These are phyloP conservation scores for Cyanocitta stelleri DNA, from an alignment of 2,113 vertebrate genomes.

Conservation along the genomic window DNA sequence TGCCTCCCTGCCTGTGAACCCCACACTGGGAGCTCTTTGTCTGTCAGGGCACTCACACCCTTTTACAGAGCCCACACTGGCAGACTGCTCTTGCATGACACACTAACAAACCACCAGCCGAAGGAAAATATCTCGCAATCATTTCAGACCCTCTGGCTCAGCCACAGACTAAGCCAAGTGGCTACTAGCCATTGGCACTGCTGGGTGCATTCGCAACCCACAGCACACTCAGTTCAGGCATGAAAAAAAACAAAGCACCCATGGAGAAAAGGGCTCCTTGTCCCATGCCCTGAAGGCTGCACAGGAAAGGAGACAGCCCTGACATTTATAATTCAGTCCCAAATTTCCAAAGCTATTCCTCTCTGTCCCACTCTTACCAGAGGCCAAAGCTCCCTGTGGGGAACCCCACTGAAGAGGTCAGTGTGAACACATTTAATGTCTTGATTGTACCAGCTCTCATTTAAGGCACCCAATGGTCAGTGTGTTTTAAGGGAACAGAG, in stretches of 20 bases:
- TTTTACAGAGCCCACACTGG: neutral
- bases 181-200: slow-evolving; percentile 49
- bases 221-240: neutral
- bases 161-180: slow-evolving; percentile 36
- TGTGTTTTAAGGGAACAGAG: neutral
- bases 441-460: neutral
- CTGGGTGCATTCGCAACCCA: neutral
- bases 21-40: slow-evolving; percentile 33
- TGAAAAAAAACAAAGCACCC: neutral
- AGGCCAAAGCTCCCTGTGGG: neutral
- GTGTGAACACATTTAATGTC: neutral
- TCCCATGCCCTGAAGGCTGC: neutral
- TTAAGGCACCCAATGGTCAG: neutral
- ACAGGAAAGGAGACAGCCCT: neutral
- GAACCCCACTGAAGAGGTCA: neutral
- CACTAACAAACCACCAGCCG: slow-evolving; percentile 12
- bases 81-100: slow-evolving; percentile 6
- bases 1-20: neutral
- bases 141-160: slow-evolving; percentile 44
- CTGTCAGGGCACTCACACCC: neutral
- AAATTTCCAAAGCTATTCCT: neutral
- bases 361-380: neutral
- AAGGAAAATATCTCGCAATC: slow-evolving; percentile 53
- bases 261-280: neutral
- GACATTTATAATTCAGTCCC: neutral